Evolutionary conservation across 2,888 invertebrate species (phyloP).

Genomic region (Tanytarsus gracilentus): DNA sequence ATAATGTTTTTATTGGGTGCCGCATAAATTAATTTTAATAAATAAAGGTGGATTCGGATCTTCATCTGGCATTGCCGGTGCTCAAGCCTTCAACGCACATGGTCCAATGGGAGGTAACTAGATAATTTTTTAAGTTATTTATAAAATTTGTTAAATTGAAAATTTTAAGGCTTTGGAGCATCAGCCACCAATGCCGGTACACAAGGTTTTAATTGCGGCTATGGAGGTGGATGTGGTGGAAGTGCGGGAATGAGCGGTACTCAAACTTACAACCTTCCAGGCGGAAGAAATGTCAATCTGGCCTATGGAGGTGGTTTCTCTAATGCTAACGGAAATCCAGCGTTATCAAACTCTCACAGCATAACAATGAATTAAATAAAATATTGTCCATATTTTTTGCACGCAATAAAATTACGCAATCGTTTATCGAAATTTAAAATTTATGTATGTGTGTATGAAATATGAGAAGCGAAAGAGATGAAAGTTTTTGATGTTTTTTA

Average conservation of each 20-base stretch:
- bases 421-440: no score
- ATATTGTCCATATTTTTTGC: no score
- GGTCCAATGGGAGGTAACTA: background rate
- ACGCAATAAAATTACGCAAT: no score
- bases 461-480: no score
- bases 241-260: slow-evolving; percentile 40
- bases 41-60: no score
- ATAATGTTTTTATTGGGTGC: no score
- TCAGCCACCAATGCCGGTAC: slow-evolving; percentile 39
- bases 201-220: slow-evolving; percentile 33
- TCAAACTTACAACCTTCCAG: slow-evolving; percentile 41
- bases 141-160: background rate
- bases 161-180: no score
- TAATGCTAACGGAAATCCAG: background rate
- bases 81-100: background rate
- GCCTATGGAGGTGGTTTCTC: slow-evolving; percentile 37
- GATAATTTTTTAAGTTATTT: background rate
- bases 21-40: no score
- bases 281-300: slow-evolving; percentile 42
- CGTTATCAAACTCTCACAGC: no score
- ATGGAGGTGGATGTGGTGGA: slow-evolving; percentile 19
- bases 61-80: background rate
- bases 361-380: no score
- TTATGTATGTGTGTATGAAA: no score
- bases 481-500: no score